Evolutionary conservation across 2,888 invertebrate genomes (phyloP), one percentile per base, ranked within the genome.

Genomic region (Chirona hameri): DNA sequence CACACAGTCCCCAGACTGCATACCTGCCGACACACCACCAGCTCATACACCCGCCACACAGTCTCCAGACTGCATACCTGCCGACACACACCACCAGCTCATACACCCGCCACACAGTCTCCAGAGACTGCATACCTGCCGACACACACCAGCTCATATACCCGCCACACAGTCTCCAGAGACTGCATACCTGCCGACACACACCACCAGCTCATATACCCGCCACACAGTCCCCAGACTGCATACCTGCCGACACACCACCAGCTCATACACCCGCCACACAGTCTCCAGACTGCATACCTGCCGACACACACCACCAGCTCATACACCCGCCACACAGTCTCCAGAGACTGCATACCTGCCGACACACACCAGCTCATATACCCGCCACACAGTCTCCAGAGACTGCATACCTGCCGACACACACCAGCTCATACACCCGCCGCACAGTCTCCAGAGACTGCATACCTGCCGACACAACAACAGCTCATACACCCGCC

Each of bases 391-490:
- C 15, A 95, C 91, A 2, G 91, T 92, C 79, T 89, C 87, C 85
- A 93, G 90, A 84, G 91, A 90, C 85, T 92, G 92, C 95, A 95
- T 95, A 24, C 95, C 94, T 90, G 86, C 39, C 95, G 84, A 95
- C 87, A 18, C 95, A 87, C n/a, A 92, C 92, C 86, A 93, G 92
- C 27, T 90, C 88, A 3, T 86, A 87, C 85, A 93, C 92, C 81
- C 90, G 89, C 84, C 91, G 89, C 15, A 95, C 91, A 2, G 91
- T 92, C 79, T 89, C 87, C 85, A 93, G 91, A 90, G n/a, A n/a
- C 85, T 92, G 92, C 95, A 95, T 95, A 24, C 95, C 94, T 92
- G 76, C n/a, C 57, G 57, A 21, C 14, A 65, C 55, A 21, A 24
- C n/a, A n/a, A 90, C 84, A 90, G 90, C 52, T 91, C 88, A 86